Percentiles rank a stretch among this genome's conserved stretches.
phyloP scores from a whole-genome alignment of 1,140 invertebrate genomes.

The Diorhabda sublineata region DNA sequence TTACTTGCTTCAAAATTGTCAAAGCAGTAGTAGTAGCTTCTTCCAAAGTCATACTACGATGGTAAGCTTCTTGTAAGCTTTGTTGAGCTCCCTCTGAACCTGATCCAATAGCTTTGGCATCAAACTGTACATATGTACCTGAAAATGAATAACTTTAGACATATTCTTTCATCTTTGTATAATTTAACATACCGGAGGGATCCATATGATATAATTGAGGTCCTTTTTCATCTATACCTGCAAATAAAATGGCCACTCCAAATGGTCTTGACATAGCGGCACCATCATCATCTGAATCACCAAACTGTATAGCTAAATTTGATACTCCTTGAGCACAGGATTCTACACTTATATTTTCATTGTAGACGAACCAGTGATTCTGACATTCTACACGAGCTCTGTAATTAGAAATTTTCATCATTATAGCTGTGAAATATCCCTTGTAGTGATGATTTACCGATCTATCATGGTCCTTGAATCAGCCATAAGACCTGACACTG shows the following conservation, averaged over 20 bases:
- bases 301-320: constrained; percentile 97
- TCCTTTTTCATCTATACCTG: constrained; percentile 79
- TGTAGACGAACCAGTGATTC: constrained; percentile 97
- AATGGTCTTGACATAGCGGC: constrained; percentile 99
- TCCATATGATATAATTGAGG: constrained; percentile 96
- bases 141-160: constrained; percentile 8
- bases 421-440: too few species aligned
- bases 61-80: constrained; percentile 74
- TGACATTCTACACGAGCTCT: constrained; percentile 93
- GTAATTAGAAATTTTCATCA: constrained; percentile 25
- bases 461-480: constrained; percentile 68
- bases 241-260: constrained; percentile 93
- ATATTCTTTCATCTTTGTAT: too few species aligned
- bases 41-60: constrained; percentile 85
- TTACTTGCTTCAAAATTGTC: constrained; percentile 97
- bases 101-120: constrained; percentile 98
- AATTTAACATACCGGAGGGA: constrained; percentile 71
- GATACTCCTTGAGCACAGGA: constrained; percentile 97
- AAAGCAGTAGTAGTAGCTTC: constrained; percentile 90
- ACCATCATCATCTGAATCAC: constrained; percentile 91
- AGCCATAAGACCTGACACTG: constrained; percentile 96
- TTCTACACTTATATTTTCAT: constrained; percentile 95
- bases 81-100: constrained; percentile 99
- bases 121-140: constrained; percentile 94
- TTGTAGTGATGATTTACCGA: constrained; percentile 28